Conservation (phyloP, 2,113 vertebrate genomes). For the Platycercus adscitus region DNA sequence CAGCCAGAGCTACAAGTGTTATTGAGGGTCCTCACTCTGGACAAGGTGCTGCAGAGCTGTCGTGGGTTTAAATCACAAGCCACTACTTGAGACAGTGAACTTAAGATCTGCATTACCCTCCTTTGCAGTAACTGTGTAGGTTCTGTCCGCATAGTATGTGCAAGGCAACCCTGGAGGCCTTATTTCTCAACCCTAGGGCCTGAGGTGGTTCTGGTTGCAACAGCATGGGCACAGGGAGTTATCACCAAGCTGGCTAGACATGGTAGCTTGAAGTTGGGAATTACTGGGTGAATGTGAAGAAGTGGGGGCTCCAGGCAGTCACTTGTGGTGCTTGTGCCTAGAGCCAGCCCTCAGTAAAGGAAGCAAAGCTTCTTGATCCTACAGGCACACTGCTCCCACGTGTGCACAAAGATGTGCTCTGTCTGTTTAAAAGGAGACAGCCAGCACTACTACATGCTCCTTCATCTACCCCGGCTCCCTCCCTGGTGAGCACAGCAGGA, state of each 20-base stretch:
- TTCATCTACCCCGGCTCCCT: neutral
- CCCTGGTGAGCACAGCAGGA: neutral
- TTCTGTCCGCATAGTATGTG: neutral
- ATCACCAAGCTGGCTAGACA: fast-evolving
- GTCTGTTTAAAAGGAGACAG: neutral
- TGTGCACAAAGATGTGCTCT: neutral
- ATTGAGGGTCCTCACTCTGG: neutral
- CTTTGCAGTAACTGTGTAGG: neutral
- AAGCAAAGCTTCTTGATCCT: neutral
- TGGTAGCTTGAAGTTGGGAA: neutral
- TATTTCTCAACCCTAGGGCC: neutral
- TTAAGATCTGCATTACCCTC: neutral
- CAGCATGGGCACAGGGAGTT: neutral
- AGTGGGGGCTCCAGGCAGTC: neutral
- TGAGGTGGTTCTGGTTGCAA: neutral
- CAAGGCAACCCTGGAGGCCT: neutral
- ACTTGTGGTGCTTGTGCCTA: neutral
- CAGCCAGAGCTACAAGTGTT: neutral
- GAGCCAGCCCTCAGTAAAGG: neutral
- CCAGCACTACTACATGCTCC: neutral
- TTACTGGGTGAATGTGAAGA: neutral
- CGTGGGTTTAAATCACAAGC: neutral
- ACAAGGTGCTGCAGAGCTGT: neutral
- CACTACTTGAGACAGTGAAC: neutral
- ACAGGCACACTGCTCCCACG: fast-evolving